phyloP scores from a whole-genome alignment of 2,888 invertebrate genomes.

The Argyresthia goedartella region DNA sequence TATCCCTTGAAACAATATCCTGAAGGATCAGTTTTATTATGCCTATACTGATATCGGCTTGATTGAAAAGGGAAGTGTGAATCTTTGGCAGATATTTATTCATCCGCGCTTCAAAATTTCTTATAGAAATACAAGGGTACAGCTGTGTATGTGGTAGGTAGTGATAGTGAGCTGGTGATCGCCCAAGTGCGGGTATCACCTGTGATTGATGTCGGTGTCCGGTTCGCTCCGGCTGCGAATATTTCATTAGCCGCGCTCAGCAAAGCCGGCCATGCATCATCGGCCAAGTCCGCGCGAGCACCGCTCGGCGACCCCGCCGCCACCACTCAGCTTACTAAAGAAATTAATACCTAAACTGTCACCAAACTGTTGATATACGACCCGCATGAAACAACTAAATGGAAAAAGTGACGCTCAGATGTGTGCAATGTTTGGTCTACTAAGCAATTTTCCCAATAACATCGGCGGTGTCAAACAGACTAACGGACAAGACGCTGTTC shows the following conservation, averaged over 20 bases:
- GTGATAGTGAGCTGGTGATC: not conserved
- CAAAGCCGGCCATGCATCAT: constrained; percentile 58
- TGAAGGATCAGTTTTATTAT: not conserved
- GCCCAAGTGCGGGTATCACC: constrained; percentile 35
- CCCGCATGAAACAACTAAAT: constrained; percentile 16
- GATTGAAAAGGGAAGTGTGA: too few relatives aligned
- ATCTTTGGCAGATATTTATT: too few relatives aligned
- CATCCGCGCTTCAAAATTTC: not conserved
- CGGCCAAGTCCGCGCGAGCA: constrained; percentile 44
- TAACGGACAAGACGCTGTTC: too few relatives aligned
- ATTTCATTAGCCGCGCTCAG: constrained; percentile 61
- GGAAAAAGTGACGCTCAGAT: too few relatives aligned
- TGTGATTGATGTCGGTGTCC: constrained; percentile 57
- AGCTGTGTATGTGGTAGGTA: too few relatives aligned
- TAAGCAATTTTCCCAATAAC: too few relatives aligned
- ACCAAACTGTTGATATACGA: constrained; percentile 31
- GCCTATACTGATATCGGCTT: too few relatives aligned
- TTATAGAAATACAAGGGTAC: too few relatives aligned
- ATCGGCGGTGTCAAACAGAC: too few relatives aligned
- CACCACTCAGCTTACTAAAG: constrained; percentile 51
- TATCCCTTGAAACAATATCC: not conserved
- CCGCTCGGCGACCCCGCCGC: constrained; percentile 30
- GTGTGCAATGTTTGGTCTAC: too few relatives aligned
- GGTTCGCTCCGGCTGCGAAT: constrained; percentile 52
- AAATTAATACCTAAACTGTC: constrained; percentile 51